Conservation (phyloP, 1,140 invertebrate species). For the Papilio aristodemus region DNA sequence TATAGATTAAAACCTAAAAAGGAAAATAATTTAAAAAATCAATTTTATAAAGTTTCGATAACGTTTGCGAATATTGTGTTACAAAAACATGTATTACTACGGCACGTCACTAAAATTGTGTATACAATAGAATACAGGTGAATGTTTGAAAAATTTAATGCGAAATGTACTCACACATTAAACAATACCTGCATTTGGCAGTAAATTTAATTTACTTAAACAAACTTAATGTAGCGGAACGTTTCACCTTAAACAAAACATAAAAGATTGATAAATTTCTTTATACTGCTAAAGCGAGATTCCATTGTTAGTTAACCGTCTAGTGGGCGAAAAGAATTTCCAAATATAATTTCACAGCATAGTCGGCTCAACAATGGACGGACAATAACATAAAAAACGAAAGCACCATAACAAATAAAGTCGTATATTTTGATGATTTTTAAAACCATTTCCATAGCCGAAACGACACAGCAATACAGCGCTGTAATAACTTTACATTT, state of each 20-base stretch:
- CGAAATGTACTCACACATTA: slow-evolving; percentile 3
- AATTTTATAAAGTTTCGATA: too few species aligned
- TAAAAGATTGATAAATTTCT: slow-evolving; percentile 31
- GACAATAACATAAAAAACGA: slow-evolving; percentile 42
- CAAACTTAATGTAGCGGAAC: slow-evolving; percentile 22
- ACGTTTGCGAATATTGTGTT: too few species aligned
- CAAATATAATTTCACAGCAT: slow-evolving; percentile 19
- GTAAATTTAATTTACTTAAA: slow-evolving; percentile 32
- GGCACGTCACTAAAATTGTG: too few species aligned
- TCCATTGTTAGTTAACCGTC: slow-evolving; percentile 29
- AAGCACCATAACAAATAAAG: slow-evolving; percentile 45
- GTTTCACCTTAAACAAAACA: slow-evolving; percentile 26
- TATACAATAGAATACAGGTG: too few species aligned
- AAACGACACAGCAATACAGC: slow-evolving; percentile 39
- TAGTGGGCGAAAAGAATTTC: slow-evolving; percentile 28
- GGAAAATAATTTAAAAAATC: too few species aligned
- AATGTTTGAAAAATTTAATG: not conserved
- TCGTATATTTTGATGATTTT: slow-evolving; percentile 46
- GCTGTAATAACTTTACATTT: slow-evolving; percentile 59
- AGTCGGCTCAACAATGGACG: slow-evolving; percentile 28
- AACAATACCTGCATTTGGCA: slow-evolving; percentile 27
- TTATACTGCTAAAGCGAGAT: slow-evolving; percentile 6
- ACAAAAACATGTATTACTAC: too few species aligned
- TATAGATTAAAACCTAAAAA: too few species aligned
- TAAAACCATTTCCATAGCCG: slow-evolving; percentile 46